A percentile compares a stretch with the other conserved stretches of the same genome.
Conservation (phyloP, 1,140 invertebrate species). For the Ericerus pela region DNA sequence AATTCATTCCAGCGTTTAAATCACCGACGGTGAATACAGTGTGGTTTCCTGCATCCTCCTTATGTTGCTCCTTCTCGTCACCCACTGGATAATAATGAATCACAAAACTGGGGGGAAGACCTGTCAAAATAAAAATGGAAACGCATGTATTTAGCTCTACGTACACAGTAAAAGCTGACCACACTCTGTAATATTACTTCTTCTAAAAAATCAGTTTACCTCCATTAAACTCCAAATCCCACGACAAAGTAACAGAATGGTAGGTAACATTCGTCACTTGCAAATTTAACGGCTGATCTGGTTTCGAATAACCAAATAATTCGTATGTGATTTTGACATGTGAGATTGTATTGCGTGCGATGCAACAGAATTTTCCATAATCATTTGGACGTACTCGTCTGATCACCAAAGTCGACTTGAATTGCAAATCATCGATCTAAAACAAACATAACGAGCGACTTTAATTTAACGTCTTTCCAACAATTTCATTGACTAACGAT, state of each 20-base stretch:
- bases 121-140: neutral
- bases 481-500: too few species aligned
- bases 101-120: constrained; percentile 52
- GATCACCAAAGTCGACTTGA: constrained; percentile 66
- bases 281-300: constrained; percentile 64
- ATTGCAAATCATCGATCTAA: constrained; percentile 46
- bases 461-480: too few species aligned
- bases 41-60: constrained; percentile 35
- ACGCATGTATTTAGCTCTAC: neutral
- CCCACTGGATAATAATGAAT: constrained; percentile 49
- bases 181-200: neutral
- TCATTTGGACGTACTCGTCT: constrained; percentile 64
- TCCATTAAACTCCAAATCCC: constrained; percentile 90
- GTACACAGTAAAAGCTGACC: neutral
- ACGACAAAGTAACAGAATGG: constrained; percentile 67
- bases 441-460: too few species aligned
- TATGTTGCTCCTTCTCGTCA: constrained; percentile 17
- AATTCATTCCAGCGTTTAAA: constrained; percentile 65
- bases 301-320: constrained; percentile 69
- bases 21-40: constrained; percentile 51
- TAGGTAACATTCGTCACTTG: constrained; percentile 73
- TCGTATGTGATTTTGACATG: constrained; percentile 57
- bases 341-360: constrained; percentile 73
- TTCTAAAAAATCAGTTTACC: constrained; percentile 42
- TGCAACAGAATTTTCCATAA: constrained; percentile 81